Conservation (phyloP, 2,113 vertebrate species). For the Salvelinus fontinalis region DNA sequence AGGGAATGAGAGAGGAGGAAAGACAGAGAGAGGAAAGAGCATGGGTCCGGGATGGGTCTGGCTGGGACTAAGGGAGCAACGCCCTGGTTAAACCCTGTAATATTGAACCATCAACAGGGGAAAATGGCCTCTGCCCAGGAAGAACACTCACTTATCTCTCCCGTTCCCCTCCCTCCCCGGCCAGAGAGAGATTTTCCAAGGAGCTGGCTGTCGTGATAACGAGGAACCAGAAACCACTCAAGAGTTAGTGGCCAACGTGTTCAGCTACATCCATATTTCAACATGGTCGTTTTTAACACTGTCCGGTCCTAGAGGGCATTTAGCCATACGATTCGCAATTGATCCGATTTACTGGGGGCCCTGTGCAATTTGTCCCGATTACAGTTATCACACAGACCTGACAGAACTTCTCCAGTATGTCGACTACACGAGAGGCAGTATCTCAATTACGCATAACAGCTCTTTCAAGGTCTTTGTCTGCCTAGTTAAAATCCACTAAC, state of each 20-base stretch:
- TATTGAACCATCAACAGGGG: slow-evolving; percentile 14
- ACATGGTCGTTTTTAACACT: background rate
- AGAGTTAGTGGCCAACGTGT: background rate
- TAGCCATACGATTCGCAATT: background rate
- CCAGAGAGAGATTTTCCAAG: background rate
- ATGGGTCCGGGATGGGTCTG: background rate
- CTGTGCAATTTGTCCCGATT: background rate
- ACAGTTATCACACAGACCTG: background rate
- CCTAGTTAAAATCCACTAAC: background rate
- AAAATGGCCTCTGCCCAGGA: slow-evolving; percentile 8
- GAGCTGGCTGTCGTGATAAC: background rate
- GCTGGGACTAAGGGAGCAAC: slow-evolving; percentile 9
- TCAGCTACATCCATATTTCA: slow-evolving; percentile 1
- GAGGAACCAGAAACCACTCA: background rate
- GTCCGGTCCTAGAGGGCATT: background rate
- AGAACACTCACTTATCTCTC: slow-evolving; percentile 11
- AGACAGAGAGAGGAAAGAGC: background rate
- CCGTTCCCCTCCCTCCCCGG: background rate
- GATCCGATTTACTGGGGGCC: background rate
- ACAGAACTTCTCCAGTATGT: background rate
- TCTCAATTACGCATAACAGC: background rate
- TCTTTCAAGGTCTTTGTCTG: background rate
- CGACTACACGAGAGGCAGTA: no score
- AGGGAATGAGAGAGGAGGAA: background rate
- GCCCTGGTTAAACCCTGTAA: slow-evolving; percentile 26